phyloP scores from a whole-genome alignment of 2,888 invertebrate species.

The Heliconius ethilla region DNA sequence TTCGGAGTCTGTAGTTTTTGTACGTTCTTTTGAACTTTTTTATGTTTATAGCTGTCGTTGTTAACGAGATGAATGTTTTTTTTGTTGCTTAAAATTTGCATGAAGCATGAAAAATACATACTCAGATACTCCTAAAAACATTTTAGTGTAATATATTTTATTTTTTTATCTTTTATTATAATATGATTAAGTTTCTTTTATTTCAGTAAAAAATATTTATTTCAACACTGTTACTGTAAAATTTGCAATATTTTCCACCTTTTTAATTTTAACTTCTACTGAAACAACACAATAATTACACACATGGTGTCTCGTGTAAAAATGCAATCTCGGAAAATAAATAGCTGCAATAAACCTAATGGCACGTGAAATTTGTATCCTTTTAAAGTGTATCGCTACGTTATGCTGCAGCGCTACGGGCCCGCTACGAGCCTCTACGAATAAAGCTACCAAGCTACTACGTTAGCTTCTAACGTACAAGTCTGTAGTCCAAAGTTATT shows the following conservation, averaged over 20 bases:
- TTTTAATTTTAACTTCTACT: background rate
- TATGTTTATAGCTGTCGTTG: constrained; percentile 18
- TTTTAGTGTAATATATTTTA: background rate
- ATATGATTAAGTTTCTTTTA: background rate
- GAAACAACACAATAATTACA: constrained; percentile 31
- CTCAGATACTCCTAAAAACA: background rate
- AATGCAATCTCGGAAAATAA: constrained; percentile 45
- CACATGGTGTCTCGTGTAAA: constrained; percentile 31
- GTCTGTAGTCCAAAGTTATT: background rate
- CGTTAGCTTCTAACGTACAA: background rate
- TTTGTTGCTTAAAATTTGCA: constrained; percentile 10
- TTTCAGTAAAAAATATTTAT: background rate
- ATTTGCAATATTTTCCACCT: background rate
- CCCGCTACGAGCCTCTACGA: constrained; percentile 36
- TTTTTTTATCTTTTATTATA: background rate
- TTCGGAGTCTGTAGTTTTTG: constrained; percentile 20
- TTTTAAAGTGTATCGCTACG: constrained; percentile 42
- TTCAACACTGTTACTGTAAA: background rate
- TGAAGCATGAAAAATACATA: background rate
- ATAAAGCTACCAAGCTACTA: constrained; percentile 4
- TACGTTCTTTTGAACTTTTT: constrained; percentile 13
- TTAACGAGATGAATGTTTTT: constrained; percentile 13
- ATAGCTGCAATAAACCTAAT: constrained; percentile 45
- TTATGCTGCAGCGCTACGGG: constrained; percentile 35
- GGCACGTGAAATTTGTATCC: constrained; percentile 45